Base-by-base conservation (phyloP, 2,888 invertebrate species). In the Troides helena region DNA sequence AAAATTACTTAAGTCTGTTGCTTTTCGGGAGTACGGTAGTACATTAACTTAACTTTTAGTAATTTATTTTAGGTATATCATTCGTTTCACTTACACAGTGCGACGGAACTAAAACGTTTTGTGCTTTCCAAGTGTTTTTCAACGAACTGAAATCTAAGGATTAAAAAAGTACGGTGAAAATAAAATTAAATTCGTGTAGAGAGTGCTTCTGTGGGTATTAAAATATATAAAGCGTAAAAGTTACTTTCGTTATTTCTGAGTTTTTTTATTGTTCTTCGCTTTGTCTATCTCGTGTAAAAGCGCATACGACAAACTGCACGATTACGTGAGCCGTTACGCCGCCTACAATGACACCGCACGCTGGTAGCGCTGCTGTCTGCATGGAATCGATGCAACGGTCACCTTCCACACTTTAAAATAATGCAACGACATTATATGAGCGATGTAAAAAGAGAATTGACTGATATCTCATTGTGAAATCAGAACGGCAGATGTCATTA, bases 401-500 rank as follows among this genome's bases (percentile, higher is more conserved):
- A 39, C 23, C 53, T 59, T 59, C 25, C 53, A 61, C n/a, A 59
- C 61, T 30, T 39, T 18, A 43, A 65, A 64, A 58, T 63, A 68
- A 63, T 64, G 62, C 62, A 68, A 59, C 36, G 60, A 57, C 57
- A n/a, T 30, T 57, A 36, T 65, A 25, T 56, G 53, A 25, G 46
- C 43, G 8, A 30, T 46, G 18, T 57, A 68, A 68, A 68, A 68
- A 68, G 68, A 2, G 30, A 58, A 63, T 58, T 63, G 64, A 43
- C 65, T 62, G 57, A 36, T 65, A 62, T 65, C 69, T 21, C 18
- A 18, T 50, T 62, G 69, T 65, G 69, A 58, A 56, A 69, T 61
- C 62, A 25, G 61, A 66, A 62, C 66, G 60, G 25, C 59, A 68
- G 65, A 62, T 69, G 69, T 65, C 60, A 69, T 69, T 69, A 65